Evolutionary conservation across 1,140 invertebrate species (phyloP).

Genomic region (Ceratoteleas bidentatus): DNA sequence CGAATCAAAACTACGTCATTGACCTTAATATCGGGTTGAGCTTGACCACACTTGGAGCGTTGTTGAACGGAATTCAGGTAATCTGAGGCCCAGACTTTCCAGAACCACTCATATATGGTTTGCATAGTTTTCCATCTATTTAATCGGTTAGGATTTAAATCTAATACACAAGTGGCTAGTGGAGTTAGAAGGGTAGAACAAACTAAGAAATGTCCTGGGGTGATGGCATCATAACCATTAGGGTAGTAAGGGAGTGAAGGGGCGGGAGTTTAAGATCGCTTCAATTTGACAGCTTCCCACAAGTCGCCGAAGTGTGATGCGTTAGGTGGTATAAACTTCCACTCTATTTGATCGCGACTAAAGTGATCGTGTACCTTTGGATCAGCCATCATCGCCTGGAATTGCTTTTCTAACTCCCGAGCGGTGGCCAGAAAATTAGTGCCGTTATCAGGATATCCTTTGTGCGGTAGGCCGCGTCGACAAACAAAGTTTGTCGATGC

Average conservation of each 20-base stretch:
- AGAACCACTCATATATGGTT: slow-evolving; percentile 1
- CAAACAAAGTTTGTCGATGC: too few species aligned
- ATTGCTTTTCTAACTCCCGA: slow-evolving; percentile 30
- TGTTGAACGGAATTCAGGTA: not conserved
- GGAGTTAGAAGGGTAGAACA: not conserved
- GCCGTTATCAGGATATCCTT: slow-evolving; percentile 61
- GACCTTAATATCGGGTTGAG: not conserved
- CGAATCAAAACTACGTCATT: not conserved
- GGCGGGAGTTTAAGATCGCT: slow-evolving; percentile 9
- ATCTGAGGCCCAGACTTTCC: too few species aligned
- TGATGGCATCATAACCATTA: not conserved
- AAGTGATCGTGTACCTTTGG: not conserved
- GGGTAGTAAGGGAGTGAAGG: not conserved
- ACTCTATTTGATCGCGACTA: slow-evolving; percentile 13
- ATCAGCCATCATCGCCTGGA: too few species aligned
- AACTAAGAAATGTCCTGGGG: slow-evolving; percentile 8
- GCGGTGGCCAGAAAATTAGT: slow-evolving; percentile 57
- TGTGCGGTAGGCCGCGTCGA: not conserved
- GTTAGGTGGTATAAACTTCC: slow-evolving; percentile 24
- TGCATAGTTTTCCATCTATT: not conserved
- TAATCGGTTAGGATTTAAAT: not conserved
- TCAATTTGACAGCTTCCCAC: slow-evolving; percentile 9
- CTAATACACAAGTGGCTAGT: not conserved
- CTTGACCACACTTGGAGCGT: not conserved
- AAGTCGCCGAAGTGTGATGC: slow-evolving; percentile 14